Percentiles rank a stretch among this genome's conserved stretches.
Conservation (phyloP, 2,113 vertebrate species). For the Trichomycterus rosablanca region DNA sequence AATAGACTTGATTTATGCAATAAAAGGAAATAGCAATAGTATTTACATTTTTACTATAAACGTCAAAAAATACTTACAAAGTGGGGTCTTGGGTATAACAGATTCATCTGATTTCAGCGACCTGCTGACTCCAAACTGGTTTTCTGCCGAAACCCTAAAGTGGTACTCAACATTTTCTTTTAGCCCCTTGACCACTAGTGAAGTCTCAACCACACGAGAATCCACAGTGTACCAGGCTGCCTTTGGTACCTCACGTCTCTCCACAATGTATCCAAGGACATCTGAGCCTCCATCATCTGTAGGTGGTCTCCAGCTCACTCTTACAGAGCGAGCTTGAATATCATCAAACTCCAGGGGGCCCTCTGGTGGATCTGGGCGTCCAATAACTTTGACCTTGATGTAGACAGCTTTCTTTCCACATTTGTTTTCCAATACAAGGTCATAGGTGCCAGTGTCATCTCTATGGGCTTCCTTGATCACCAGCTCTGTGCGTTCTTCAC, state of each 20-base stretch:
- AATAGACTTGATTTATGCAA: constrained; percentile 23
- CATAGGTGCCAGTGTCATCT: constrained; percentile 92
- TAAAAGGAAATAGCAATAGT: too few species aligned
- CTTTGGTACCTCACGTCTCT: constrained; percentile 92
- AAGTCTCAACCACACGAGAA: constrained; percentile 83
- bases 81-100: constrained; percentile 87
- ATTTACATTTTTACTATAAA: too few species aligned
- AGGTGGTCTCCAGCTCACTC: constrained; percentile 94
- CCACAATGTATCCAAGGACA: constrained; percentile 87
- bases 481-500: constrained; percentile 91
- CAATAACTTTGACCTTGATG: constrained; percentile 96
- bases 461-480: constrained; percentile 94
- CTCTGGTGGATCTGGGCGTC: constrained; percentile 88
- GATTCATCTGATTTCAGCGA: constrained; percentile 92
- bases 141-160: constrained; percentile 93
- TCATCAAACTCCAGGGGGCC: constrained; percentile 97
- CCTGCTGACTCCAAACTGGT: constrained; percentile 91
- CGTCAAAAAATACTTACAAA: constrained; percentile 78
- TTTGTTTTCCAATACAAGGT: constrained; percentile 93
- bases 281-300: constrained; percentile 92
- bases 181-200: constrained; percentile 90
- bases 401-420: constrained; percentile 94
- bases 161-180: constrained; percentile 97
- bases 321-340: constrained; percentile 89
- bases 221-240: constrained; percentile 95